These are phyloP conservation scores for Steinernema feltiae DNA, from an alignment of 1,140 invertebrate genomes.

Conservation along the genomic window DNA sequence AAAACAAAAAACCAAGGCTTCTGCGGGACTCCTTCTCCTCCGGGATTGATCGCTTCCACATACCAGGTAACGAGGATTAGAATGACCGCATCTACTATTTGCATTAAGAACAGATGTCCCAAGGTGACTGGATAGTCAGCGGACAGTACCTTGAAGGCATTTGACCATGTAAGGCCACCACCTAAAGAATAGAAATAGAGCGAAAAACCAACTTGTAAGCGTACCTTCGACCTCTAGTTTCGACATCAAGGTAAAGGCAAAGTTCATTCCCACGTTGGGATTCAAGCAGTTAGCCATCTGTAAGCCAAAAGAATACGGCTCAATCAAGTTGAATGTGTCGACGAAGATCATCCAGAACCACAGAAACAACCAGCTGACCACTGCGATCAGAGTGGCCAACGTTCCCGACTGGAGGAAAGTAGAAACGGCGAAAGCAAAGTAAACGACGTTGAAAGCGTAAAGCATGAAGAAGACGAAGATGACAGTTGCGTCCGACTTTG, in stretches of 20 bases:
- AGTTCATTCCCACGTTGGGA: too few species aligned
- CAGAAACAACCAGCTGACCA: slow-evolving; percentile 21
- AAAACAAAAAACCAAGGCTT: slow-evolving; percentile 38
- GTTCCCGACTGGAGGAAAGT: slow-evolving; percentile 65
- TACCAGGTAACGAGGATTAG: slow-evolving; percentile 68
- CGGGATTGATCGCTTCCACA: slow-evolving; percentile 68
- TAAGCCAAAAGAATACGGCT: too few species aligned
- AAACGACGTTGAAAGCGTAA: slow-evolving; percentile 65
- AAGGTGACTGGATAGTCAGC: slow-evolving; percentile 39
- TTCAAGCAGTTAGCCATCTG: too few species aligned
- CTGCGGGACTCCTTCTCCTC: slow-evolving; percentile 52
- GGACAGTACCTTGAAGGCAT: too few species aligned
- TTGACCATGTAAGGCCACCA: too few species aligned
- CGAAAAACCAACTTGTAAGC: too few species aligned
- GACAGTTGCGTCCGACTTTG: slow-evolving; percentile 37
- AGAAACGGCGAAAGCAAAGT: slow-evolving; percentile 68
- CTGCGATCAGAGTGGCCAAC: slow-evolving; percentile 39
- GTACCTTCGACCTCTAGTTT: too few species aligned
- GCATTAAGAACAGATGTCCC: slow-evolving; percentile 61
- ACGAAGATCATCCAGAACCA: not conserved
- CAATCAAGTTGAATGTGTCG: slow-evolving; percentile 63
- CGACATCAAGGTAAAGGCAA: too few species aligned
- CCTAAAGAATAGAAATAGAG: too few species aligned
- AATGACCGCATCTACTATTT: slow-evolving; percentile 66
- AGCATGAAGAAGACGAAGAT: slow-evolving; percentile 63